phyloP scores from a whole-genome alignment of 2,113 vertebrate genomes.

The Chrysochloris asiatica region DNA sequence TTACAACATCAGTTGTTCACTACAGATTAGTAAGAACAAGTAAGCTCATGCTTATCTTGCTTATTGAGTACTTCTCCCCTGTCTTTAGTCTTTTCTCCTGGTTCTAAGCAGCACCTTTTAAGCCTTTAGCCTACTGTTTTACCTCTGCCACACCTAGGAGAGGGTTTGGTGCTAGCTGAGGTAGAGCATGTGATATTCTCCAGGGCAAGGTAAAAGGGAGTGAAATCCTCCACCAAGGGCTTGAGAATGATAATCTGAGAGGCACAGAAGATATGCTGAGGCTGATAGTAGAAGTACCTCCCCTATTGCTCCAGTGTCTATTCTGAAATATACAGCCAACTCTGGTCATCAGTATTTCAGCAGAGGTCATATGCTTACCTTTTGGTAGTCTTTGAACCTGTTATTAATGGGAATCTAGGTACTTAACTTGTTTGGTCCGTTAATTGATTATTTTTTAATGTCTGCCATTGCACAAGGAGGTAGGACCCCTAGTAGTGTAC shows the following conservation, averaged over 20 bases:
- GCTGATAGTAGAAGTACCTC: background rate
- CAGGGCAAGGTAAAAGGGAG: background rate
- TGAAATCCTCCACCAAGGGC: background rate
- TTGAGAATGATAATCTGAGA: background rate
- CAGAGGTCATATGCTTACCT: background rate
- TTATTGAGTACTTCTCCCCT: background rate
- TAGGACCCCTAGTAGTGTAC: no score
- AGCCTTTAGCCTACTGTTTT: background rate
- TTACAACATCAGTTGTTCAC: background rate
- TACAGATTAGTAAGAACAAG: background rate
- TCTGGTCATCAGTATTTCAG: background rate
- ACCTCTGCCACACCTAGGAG: background rate
- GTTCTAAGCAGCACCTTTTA: background rate
- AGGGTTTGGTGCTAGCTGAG: background rate
- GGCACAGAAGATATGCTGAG: background rate
- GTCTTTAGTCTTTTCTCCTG: background rate
- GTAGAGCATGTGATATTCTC: background rate
- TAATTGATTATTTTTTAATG: background rate
- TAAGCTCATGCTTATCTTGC: background rate
- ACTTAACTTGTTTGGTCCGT: background rate
- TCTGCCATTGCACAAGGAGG: background rate
- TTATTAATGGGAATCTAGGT: background rate
- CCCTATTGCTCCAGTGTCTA: background rate
- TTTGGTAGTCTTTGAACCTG: constrained; percentile 3
- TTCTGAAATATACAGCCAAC: background rate